Conservation (phyloP, 2,888 invertebrate species). For the Prosopocoilus inquinatus region DNA sequence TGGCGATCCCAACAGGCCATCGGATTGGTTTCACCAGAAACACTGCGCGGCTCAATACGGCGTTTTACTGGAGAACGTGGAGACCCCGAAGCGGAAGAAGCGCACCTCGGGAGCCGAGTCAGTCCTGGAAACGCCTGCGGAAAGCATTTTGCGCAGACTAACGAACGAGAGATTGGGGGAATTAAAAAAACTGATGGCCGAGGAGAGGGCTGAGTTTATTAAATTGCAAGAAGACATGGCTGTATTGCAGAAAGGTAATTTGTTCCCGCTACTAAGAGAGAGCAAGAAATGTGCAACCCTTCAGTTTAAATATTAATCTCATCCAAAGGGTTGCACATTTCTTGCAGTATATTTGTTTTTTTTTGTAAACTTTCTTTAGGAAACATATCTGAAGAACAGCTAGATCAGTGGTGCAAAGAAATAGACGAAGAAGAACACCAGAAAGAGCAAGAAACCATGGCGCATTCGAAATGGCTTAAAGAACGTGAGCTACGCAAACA, state of each 20-base stretch:
- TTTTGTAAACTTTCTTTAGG: constrained; percentile 29
- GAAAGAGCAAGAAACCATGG: constrained; percentile 65
- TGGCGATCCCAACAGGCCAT: constrained; percentile 71
- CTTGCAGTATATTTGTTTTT: not conserved
- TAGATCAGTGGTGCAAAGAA: constrained; percentile 71
- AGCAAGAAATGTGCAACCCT: too few species aligned
- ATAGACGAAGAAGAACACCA: constrained; percentile 73
- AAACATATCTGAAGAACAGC: constrained; percentile 65
- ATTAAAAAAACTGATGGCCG: constrained; percentile 67
- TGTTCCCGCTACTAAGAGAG: too few species aligned
- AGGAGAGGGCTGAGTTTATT: constrained; percentile 72
- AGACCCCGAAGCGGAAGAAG: constrained; percentile 83
- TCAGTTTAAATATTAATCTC: too few species aligned
- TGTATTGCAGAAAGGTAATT: constrained; percentile 53
- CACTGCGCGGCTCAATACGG: constrained; percentile 90
- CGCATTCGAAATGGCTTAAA: constrained; percentile 61
- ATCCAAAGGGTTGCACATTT: too few species aligned
- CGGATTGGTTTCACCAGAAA: constrained; percentile 89
- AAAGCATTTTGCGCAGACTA: constrained; percentile 73
- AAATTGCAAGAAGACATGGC: constrained; percentile 66
- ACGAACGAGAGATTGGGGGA: constrained; percentile 77
- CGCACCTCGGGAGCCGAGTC: constrained; percentile 57
- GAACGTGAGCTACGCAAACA: constrained; percentile 66
- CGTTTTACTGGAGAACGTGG: constrained; percentile 74
- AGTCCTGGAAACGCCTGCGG: constrained; percentile 69